Base-by-base conservation (phyloP, 2,797 vertebrate genomes). In the Harpagifer antarcticus region DNA sequence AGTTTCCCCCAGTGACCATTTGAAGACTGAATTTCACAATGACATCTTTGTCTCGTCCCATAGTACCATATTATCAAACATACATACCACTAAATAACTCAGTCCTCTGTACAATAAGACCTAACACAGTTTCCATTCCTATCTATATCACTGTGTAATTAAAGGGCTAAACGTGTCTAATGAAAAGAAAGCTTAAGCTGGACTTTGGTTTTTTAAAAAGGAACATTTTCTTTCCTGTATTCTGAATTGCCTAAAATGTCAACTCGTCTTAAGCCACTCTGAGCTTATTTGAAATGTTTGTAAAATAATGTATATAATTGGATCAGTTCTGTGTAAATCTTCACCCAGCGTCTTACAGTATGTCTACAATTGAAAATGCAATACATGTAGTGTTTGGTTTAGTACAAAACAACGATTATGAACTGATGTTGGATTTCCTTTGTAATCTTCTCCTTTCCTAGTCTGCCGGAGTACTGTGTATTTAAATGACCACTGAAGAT, bases 121-220 rank as follows among this genome's bases (percentile, higher is more conserved):
- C 9, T 40, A 37, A 45, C 20, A 68, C 33, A 37, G 37, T 71
- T 56, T 43, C 33, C 66, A 15, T 56, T 43, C 33, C 66, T 15
- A 61, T 74, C 43, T 74, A 53, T 68, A 49, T 54, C 68, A 72
- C 58, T 68, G 50, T 76, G 33, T 53, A 53, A 53, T 54, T 60
- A 64, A 43, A 80, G 69, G 61, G 61, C 50, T 72, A 52, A 58
- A 44, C 48, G 53, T 72, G 91, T 91, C 87, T 86, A 86, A 94
- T 92, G 50, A 87, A 92, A 45, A 88, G 82, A 78, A 91, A 96
- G 96, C 96, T 97, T 95, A 96, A 98, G 97, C 96, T 96, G 96
- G 96, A 94, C 96, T 97, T 97, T 95, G 92, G 96, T 96, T 96
- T 91, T 88, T 72, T 37, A 1, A 20, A 65, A 69, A 79, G 15